These are phyloP conservation scores for Rhodinocichla rosea DNA, from an alignment of 2,113 vertebrate genomes.

Conservation along the genomic window DNA sequence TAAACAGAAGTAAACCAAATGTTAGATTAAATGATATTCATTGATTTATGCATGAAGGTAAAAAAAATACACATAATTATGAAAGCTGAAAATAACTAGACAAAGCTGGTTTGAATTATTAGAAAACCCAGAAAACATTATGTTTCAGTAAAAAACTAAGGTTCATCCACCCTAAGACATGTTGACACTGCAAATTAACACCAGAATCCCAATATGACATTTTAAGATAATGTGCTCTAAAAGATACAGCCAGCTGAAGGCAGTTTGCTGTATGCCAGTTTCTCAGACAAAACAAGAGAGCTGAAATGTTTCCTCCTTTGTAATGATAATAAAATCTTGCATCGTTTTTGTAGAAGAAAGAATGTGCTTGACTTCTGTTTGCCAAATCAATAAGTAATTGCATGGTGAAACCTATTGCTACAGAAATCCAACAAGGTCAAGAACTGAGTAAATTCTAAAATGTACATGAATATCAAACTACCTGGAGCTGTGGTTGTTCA, in stretches of 20 bases:
- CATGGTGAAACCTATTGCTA: background rate
- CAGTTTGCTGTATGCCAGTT: background rate
- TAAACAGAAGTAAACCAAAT: constrained; percentile 27
- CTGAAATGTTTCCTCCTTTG: background rate
- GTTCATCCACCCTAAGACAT: background rate
- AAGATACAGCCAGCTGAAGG: background rate
- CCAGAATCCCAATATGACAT: background rate
- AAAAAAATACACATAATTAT: background rate
- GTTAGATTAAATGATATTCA: background rate
- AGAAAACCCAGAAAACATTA: background rate
- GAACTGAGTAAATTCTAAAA: background rate
- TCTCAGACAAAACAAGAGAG: background rate
- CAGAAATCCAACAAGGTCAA: background rate
- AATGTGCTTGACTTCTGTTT: background rate
- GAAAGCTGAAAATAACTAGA: constrained; percentile 2
- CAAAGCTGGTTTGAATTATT: background rate
- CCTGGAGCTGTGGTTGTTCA: background rate
- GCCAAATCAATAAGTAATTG: constrained; percentile 15
- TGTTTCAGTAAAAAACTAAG: background rate
- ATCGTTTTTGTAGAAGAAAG: background rate
- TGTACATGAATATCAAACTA: background rate
- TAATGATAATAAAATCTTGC: background rate
- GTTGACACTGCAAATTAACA: background rate
- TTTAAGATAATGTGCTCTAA: background rate
- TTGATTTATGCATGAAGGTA: background rate